Base-by-base conservation (phyloP, 2,888 invertebrate species). In the Drosophila atroscutellata region DNA sequence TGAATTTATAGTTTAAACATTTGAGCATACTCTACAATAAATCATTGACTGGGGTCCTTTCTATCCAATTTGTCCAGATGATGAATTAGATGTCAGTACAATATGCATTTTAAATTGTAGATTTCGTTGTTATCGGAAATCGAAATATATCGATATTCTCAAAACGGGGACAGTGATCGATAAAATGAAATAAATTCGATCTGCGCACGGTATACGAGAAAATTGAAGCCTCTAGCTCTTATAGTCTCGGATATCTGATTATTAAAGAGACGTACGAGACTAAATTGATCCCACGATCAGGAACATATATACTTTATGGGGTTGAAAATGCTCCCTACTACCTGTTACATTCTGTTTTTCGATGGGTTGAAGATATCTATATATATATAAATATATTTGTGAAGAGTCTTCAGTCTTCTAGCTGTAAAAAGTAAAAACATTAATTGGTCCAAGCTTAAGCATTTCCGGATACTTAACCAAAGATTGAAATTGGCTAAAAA, bases 71-170 rank as follows among this genome's bases (percentile, higher is more conserved):
- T 34, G 34, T 13, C 5, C 4, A 2, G 34, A 34, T 34, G 1
- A 1, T 20, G 0, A 20, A 0, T 42, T 11, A 11, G 11, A n/a
- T n/a, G 4, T 5, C 1, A 39, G 9, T n/a, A 0, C 13, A 13
- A 34, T 13, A 34, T 34, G 5, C 4, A 13, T 34, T 34, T 34
- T 13, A 34, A 13, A 13, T 34, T 34, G 34, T 34, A 34, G 34
- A 0, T 32, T 32, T 32, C 0, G 11, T 11, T 32, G 32, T 0
- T 11, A 11, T 11, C 32, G 5, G 1, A 5, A 34, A 34, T 34
- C 34, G 13, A 13, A 34, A 13, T 13, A 0, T 5, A 34, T 13
- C 13, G 34, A 34, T 34, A 5, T 34, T 13, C 34, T 34, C 13
- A 13, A 34, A 34, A 13, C 0, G 34, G 13, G 5, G 0, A 0